Conservation (phyloP, 2,888 invertebrate genomes). For the Cecidostiba fungosa region DNA sequence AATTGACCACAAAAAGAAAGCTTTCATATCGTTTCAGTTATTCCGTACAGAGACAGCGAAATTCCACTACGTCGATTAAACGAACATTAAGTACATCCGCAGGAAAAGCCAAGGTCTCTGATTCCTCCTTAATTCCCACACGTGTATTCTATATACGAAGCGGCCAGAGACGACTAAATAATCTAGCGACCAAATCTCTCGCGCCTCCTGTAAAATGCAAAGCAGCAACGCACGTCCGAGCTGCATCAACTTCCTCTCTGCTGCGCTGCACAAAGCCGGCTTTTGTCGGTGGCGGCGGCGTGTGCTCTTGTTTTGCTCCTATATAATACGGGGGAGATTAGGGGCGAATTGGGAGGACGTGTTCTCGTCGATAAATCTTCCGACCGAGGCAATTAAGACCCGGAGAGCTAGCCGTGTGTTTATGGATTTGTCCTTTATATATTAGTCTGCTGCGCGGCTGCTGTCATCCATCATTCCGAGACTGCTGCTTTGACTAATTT, state of each 20-base stretch:
- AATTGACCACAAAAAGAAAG: not conserved
- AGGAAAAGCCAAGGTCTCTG: not conserved
- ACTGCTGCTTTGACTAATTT: slow-evolving; percentile 37
- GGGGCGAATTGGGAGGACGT: slow-evolving; percentile 37
- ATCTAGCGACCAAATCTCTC: slow-evolving; percentile 74
- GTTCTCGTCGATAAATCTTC: slow-evolving; percentile 36
- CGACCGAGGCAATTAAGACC: not conserved
- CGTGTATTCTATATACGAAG: not conserved
- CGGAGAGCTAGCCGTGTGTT: not conserved
- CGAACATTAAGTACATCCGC: not conserved
- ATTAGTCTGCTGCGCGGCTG: not conserved
- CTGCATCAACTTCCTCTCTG: slow-evolving; percentile 21
- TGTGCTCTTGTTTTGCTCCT: not conserved
- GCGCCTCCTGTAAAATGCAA: slow-evolving; percentile 74
- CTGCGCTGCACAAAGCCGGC: not conserved
- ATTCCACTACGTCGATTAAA: not conserved
- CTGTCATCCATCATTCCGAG: slow-evolving; percentile 9
- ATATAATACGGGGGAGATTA: not conserved
- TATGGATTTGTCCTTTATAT: not conserved
- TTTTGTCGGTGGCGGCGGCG: slow-evolving; percentile 21
- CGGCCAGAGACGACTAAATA: not conserved
- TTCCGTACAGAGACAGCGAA: not conserved
- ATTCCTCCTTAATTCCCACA: not conserved
- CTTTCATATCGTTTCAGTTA: not conserved
- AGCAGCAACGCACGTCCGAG: slow-evolving; percentile 65